Evolutionary conservation across 2,888 invertebrate genomes (phyloP), one percentile per base, ranked within the genome.

Genomic region (Drosophila demipolita): DNA sequence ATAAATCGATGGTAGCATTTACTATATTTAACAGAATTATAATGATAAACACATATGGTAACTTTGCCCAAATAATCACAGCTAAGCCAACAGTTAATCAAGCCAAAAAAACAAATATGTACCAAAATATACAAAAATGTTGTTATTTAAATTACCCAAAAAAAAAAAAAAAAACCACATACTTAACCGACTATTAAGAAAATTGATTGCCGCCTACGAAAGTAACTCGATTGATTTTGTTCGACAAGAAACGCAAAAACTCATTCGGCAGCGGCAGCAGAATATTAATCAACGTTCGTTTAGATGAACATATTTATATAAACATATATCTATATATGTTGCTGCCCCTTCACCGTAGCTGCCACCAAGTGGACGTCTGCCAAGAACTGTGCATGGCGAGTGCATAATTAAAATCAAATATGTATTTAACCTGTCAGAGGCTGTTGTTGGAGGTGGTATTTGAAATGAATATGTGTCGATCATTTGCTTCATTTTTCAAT

Each of bases 201-300:
- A 32, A 65, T 66, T 65, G 29, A 29, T 23, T 9, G 2, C 33
- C 17, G 52, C 1, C 15, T 29, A 15, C 23, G 8, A 58, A 45
- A 23, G 36, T 50, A 20, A n/a, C 35, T 48, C 23, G 49, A n/a
- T 2, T 35, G 29, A 36, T 45, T 20, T 45, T 20, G 78, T 36
- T 72, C 61, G 12, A 55, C 26, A 36, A 32, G 23, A 32, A 54
- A 57, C 20, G 49, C 35, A 52, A 17, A 48, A 48, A 3, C 48
- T 26, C 36, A 62, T 73, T 62, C 78, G 75, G 86, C 83, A 88
- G 83, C 83, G 82, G 83, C 80, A 83, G 70, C 60, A 79, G 45
- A 76, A 63, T 88, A 81, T 86, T 86, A 85, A 82, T 82, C 88
- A 87, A 66, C 64, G 36, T 75, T 66, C 71, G 70, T 15, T 15